A percentile compares a stretch with the other conserved stretches of the same genome.
phyloP scores from a whole-genome alignment of 2,797 vertebrate genomes.

The Hippocampus kuda region DNA sequence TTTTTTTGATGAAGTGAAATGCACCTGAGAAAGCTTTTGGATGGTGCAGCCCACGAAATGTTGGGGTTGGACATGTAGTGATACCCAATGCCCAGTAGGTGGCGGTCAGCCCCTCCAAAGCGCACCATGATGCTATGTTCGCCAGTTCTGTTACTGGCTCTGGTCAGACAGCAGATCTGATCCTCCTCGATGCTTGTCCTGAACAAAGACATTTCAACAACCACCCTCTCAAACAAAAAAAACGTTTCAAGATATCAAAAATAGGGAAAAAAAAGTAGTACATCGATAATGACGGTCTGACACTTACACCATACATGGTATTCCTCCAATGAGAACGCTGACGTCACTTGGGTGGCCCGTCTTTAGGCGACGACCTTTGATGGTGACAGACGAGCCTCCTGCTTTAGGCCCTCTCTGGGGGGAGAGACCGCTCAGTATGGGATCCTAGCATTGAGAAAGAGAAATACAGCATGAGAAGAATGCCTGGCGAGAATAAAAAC shows the following conservation, averaged over 20 bases:
- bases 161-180: constrained; percentile 74
- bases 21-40: constrained; percentile 89
- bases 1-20: neutral
- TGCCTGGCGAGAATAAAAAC: neutral
- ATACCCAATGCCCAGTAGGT: constrained; percentile 68
- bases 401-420: constrained; percentile 84
- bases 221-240: neutral
- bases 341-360: constrained; percentile 80
- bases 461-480: constrained; percentile 1
- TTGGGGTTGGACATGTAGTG: constrained; percentile 86
- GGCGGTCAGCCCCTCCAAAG: constrained; percentile 79
- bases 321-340: constrained; percentile 79
- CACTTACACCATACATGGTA: constrained; percentile 81
- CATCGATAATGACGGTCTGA: neutral
- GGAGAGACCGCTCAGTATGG: constrained; percentile 74
- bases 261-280: neutral
- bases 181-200: constrained; percentile 70
- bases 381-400: constrained; percentile 79
- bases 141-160: constrained; percentile 71
- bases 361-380: constrained; percentile 75
- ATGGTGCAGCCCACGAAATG: constrained; percentile 77
- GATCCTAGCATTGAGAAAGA: constrained; percentile 66
- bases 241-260: neutral
- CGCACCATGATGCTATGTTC: constrained; percentile 69
- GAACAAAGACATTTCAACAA: neutral